A percentile compares a stretch with the other conserved stretches of the same genome.
These are phyloP conservation scores for Nycticebus coucang DNA, from an alignment of 2,113 vertebrate species.

Conservation along the genomic window DNA sequence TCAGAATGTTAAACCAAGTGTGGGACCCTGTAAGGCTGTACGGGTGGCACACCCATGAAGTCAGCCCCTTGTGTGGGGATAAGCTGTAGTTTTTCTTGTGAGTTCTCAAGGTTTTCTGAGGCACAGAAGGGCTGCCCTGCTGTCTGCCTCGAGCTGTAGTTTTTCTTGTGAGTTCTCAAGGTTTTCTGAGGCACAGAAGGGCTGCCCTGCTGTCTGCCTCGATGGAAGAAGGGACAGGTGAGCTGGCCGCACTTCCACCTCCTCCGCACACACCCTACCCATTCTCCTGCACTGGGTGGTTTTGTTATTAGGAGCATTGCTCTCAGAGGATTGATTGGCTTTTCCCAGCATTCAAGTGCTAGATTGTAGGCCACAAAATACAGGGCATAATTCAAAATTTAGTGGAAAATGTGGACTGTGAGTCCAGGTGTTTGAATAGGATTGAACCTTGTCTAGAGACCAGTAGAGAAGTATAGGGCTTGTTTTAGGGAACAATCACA, in stretches of 20 bases:
- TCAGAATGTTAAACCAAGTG: not conserved
- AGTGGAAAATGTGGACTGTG: not conserved
- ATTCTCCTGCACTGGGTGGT: accelerated
- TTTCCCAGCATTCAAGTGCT: not conserved
- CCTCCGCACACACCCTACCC: accelerated
- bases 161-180: not conserved
- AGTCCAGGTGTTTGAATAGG: not conserved
- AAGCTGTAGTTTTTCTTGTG: not conserved
- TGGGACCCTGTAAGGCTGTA: no score
- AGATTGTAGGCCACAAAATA: not conserved
- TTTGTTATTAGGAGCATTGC: not conserved
- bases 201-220: not conserved
- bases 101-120: no score
- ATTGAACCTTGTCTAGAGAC: not conserved
- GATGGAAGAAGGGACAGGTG: not conserved
- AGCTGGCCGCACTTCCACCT: not conserved
- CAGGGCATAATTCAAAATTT: not conserved
- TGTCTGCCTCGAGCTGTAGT: no score
- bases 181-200: not conserved
- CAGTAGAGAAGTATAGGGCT: not conserved
- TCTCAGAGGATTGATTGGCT: not conserved
- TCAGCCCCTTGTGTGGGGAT: not conserved
- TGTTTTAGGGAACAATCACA: not conserved
- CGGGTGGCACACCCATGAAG: not conserved
- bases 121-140: no score